Base-by-base conservation (phyloP, 2,113 vertebrate genomes). In the Panurus biarmicus region DNA sequence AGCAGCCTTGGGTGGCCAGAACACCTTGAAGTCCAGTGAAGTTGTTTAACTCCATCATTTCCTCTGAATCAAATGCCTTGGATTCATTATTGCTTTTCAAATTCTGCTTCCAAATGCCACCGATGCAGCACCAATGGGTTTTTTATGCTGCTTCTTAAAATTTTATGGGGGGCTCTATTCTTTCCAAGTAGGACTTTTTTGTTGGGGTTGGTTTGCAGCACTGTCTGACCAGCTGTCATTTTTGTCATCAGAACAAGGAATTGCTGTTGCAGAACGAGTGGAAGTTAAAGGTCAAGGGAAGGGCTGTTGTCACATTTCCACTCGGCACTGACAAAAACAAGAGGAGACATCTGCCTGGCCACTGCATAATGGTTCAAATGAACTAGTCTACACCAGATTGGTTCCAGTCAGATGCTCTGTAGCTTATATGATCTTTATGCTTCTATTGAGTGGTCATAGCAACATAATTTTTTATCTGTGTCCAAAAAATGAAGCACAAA, bases 281-380 rank as follows among this genome's bases (percentile, higher is more conserved):
- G 96, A 97, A 96, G 88, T 67, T 76, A 51, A 85, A 86, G 95
- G 95, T 97, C 93, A 89, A 77, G 95, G 94, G 45, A 87, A 88
- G 73, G 90, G 84, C 58, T 86, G 20, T 58, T 95, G 79, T 86
- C 89, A 62, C 79, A n/a, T 81, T 95, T 92, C 79, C 90, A 93
- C 87, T 87, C 87, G 67, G 69, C 69, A 35, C 60, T 81, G 70
- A 86, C 67, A 66, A 29, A 87, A 94, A 88, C 61, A 65, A 71
- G 93, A 69, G 75, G 73, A 84, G 80, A 29, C 66, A 74, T 93
- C 84, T 95, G 90, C 64, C 89, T 72, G 82, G 61, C 48, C 92
- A 26, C 56, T 93, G 89, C 24, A 36, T 84, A 33, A 54, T 5
- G 2, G 76, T 95, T 94, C 85, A 76, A 86, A 65, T 78, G 72